These are phyloP conservation scores for Stigmatopora argus DNA, from an alignment of 2,113 vertebrate species.

Conservation along the genomic window DNA sequence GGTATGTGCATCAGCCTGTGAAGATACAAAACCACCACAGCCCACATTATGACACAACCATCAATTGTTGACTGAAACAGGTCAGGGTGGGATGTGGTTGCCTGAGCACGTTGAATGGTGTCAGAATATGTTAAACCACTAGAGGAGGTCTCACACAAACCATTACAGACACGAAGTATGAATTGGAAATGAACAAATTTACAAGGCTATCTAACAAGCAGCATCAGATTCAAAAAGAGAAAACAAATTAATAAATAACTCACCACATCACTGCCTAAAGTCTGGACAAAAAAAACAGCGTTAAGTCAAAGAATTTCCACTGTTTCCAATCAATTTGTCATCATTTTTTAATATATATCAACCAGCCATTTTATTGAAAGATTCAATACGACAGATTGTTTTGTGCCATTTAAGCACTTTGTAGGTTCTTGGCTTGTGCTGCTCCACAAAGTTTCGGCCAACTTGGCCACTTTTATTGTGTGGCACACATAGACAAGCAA, in stretches of 20 bases:
- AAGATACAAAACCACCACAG: slow-evolving; percentile 4
- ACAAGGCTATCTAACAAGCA: not conserved
- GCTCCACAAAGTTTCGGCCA: not conserved
- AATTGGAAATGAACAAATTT: not conserved
- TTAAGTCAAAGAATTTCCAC: not conserved
- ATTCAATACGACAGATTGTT: not conserved
- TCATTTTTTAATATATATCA: not conserved
- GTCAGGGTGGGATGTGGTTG: slow-evolving; percentile 5
- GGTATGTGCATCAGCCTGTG: not conserved
- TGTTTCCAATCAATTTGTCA: not conserved
- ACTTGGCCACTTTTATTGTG: not conserved
- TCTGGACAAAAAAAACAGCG: not conserved
- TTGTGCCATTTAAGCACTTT: not conserved
- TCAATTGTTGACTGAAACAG: slow-evolving; percentile 4
- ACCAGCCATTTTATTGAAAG: not conserved
- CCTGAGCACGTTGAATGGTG: slow-evolving; percentile 12
- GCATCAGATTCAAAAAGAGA: not conserved
- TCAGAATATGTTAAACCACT: slow-evolving; percentile 14
- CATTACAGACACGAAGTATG: not conserved
- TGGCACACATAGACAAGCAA: not conserved
- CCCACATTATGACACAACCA: not conserved
- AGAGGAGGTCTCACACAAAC: not conserved
- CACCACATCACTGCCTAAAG: not conserved
- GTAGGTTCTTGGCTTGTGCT: not conserved
- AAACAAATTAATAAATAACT: not conserved